These are phyloP conservation scores for Lycorma delicatula DNA, from an alignment of 1,140 invertebrate species.

Conservation along the genomic window DNA sequence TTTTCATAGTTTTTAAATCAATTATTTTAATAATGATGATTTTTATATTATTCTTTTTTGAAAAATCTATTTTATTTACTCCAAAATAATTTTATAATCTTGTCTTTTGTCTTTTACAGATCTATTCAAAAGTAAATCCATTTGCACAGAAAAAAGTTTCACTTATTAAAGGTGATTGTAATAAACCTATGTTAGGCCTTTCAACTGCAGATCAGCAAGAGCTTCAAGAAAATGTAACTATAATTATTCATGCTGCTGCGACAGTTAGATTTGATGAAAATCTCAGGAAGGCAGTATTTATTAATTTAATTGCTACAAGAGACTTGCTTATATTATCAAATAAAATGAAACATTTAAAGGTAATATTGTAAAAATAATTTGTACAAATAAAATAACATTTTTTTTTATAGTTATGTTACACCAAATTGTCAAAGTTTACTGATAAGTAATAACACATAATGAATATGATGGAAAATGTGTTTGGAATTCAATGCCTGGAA, in stretches of 20 bases:
- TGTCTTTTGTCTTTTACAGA: not conserved
- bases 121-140: not conserved
- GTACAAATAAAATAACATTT: too few species aligned
- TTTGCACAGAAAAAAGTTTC: conserved; percentile 18
- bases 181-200: conserved; percentile 44
- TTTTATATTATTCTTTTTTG: too few species aligned
- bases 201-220: conserved; percentile 37
- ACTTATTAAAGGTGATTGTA: conserved; percentile 47
- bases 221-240: conserved; percentile 50
- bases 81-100: too few species aligned
- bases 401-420: too few species aligned
- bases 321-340: conserved; percentile 53
- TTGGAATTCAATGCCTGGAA: too few species aligned
- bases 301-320: conserved; percentile 58
- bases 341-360: conserved; percentile 56
- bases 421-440: too few species aligned
- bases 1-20: too few species aligned
- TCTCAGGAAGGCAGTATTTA: conserved; percentile 50
- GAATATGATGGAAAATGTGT: too few species aligned
- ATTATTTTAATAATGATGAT: too few species aligned
- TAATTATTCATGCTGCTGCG: conserved; percentile 60
- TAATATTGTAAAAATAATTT: too few species aligned
- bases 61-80: too few species aligned
- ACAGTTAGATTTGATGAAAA: conserved; percentile 64
- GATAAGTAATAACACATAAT: too few species aligned